Evolutionary conservation across 2,888 invertebrate genomes (phyloP), one percentile per base, ranked within the genome.

Genomic region (Miltochrista miniata): DNA sequence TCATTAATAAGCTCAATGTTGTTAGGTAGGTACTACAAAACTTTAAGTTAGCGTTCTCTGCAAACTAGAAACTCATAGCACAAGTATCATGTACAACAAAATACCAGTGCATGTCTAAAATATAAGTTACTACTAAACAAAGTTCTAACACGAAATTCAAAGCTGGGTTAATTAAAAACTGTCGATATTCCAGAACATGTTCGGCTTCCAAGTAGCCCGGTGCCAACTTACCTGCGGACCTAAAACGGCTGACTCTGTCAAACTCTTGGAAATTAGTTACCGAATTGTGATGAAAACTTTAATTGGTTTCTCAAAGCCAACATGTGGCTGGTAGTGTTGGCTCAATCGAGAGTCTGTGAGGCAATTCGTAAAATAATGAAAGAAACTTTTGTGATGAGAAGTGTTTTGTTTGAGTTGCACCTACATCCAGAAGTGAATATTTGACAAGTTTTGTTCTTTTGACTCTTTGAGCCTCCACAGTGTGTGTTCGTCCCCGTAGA

Each of bases 211-310:
- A 73, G 67, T 66, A 75, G 79, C 71, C 74, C 60, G 64, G 63
- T 68, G 67, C 70, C 47, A 80, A 80, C 72, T 86, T 81, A 85
- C 87, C 87, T 87, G 82, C 72, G 75, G 74, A 72, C 2, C 73
- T 76, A 71, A n/a, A 79, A 72, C 68, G 56, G 86, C 88, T 87
- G 88, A 90, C 88, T 83, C 77, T 81, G 85, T 85, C 86, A 84
- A 89, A 90, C 87, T 85, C 75, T 77, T 76, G 84, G 79, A 89
- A 90, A 89, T 90, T 90, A 87, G 88, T 90, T 89, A 76, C 80
- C 68, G 64, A 85, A 86, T 87, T 85, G 76, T 76, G 84, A 83
- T 85, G 86, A 86, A 87, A 90, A 90, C 87, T 90, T 90, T 90
- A 90, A 90, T 90, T 90, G 88, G 83, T 85, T 87, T 74, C 80